Evolutionary conservation across 2,113 vertebrate genomes (phyloP).

Genomic region (Nyctibius bracteatus): DNA sequence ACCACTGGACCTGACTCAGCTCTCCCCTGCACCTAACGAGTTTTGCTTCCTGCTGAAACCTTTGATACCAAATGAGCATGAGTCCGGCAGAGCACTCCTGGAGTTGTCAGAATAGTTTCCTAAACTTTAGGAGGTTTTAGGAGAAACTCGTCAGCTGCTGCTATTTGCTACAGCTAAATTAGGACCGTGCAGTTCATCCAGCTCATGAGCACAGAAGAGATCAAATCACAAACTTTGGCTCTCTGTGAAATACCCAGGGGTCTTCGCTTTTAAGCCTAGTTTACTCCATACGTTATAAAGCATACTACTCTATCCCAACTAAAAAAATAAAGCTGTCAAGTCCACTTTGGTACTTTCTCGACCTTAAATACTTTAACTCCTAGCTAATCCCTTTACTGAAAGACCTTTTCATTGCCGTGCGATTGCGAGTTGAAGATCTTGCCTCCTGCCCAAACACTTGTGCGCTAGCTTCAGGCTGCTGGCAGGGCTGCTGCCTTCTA

Average conservation of each 20-base stretch:
- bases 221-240: slow-evolving; percentile 4
- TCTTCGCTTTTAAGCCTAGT: not conserved
- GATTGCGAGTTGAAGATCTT: not conserved
- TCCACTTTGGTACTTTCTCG: not conserved
- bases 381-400: not conserved
- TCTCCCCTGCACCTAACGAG: not conserved
- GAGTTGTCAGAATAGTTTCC: not conserved
- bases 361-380: not conserved
- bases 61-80: not conserved
- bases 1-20: not conserved
- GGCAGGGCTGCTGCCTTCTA: not conserved
- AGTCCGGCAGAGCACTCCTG: not conserved
- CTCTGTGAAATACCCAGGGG: not conserved
- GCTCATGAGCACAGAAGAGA: not conserved
- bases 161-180: slow-evolving; percentile 3
- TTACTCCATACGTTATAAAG: not conserved
- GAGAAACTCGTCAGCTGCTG: not conserved
- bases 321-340: not conserved
- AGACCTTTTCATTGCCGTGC: not conserved
- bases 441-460: not conserved
- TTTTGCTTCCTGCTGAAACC: not conserved
- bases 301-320: not conserved
- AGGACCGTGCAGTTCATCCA: not conserved
- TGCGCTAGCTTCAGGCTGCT: not conserved
- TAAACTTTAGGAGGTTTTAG: not conserved